Percentiles rank a stretch among this genome's conserved stretches.
These are phyloP conservation scores for Chymomyza costata DNA, from an alignment of 1,140 invertebrate genomes.

Conservation along the genomic window DNA sequence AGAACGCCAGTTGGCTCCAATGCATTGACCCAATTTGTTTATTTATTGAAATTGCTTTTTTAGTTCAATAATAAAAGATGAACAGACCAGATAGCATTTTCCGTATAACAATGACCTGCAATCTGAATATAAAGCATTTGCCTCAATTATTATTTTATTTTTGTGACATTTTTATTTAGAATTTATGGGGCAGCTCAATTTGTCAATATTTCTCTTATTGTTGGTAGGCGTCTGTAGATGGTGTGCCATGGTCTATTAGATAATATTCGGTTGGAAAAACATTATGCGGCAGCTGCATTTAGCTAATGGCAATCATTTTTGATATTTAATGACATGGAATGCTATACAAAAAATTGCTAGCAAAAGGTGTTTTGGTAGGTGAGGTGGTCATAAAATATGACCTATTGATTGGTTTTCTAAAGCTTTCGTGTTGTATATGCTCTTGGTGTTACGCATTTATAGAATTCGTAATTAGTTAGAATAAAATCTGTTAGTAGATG, in stretches of 20 bases:
- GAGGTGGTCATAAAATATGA: too few relatives aligned
- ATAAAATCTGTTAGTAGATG: too few relatives aligned
- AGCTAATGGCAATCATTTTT: too few relatives aligned
- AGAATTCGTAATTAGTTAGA: too few relatives aligned
- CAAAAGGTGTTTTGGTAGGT: too few relatives aligned
- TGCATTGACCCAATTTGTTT: constrained; percentile 65
- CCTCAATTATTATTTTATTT: constrained; percentile 59
- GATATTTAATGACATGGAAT: too few relatives aligned
- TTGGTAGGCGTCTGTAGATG: not conserved
- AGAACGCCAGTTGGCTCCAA: not conserved
- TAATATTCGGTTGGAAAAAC: too few relatives aligned
- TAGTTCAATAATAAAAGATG: constrained; percentile 34
- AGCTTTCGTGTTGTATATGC: too few relatives aligned
- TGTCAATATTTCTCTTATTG: constrained; percentile 37
- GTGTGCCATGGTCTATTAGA: not conserved
- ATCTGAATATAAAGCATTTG: constrained; percentile 21
- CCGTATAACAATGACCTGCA: constrained; percentile 4
- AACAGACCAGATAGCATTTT: constrained; percentile 6
- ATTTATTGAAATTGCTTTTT: constrained; percentile 71
- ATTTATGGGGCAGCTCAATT: constrained; percentile 41
- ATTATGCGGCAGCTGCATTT: too few relatives aligned
- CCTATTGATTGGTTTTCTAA: too few relatives aligned
- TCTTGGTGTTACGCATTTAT: too few relatives aligned
- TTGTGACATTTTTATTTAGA: constrained; percentile 28
- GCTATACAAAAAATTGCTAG: too few relatives aligned